Evolutionary conservation across 2,113 vertebrate genomes (phyloP).

Genomic region (Ammodramus savannarum): DNA sequence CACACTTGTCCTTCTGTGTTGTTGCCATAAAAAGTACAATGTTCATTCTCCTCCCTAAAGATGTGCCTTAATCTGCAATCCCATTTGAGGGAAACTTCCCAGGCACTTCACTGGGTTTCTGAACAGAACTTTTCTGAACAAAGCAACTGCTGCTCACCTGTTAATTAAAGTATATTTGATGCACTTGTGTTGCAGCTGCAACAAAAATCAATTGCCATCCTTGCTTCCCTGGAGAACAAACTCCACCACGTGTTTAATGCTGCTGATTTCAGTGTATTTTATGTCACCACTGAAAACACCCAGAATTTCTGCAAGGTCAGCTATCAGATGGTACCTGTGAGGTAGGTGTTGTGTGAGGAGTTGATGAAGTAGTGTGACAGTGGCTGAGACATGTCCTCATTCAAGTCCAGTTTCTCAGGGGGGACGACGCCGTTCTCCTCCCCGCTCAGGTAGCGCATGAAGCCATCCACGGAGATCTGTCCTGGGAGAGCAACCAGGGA

Average conservation of each 20-base stretch:
- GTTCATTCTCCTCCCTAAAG: not conserved
- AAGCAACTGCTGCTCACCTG: not conserved
- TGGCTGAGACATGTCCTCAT: slow-evolving; percentile 96
- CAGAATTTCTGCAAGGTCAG: not conserved
- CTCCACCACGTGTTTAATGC: not conserved
- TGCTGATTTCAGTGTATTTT: not conserved
- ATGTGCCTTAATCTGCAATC: not conserved
- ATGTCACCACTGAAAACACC: not conserved
- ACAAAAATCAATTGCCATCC: not conserved
- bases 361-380: slow-evolving; percentile 98
- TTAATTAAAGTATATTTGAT: not conserved
- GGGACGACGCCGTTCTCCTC: slow-evolving; percentile 97
- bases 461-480: slow-evolving; percentile 95
- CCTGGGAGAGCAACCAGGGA: slow-evolving; percentile 74
- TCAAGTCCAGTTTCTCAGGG: slow-evolving; percentile 97
- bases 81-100: not conserved
- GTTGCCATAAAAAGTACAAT: not conserved
- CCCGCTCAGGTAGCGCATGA: slow-evolving; percentile 88
- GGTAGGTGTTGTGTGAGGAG: slow-evolving; percentile 98
- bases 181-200: not conserved
- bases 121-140: not conserved
- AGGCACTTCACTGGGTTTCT: not conserved
- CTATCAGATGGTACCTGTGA: slow-evolving; percentile 83
- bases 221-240: not conserved
- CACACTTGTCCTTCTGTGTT: not conserved